These are phyloP conservation scores for Prosapia bicincta DNA, from an alignment of 2,888 invertebrate genomes.

Conservation along the genomic window DNA sequence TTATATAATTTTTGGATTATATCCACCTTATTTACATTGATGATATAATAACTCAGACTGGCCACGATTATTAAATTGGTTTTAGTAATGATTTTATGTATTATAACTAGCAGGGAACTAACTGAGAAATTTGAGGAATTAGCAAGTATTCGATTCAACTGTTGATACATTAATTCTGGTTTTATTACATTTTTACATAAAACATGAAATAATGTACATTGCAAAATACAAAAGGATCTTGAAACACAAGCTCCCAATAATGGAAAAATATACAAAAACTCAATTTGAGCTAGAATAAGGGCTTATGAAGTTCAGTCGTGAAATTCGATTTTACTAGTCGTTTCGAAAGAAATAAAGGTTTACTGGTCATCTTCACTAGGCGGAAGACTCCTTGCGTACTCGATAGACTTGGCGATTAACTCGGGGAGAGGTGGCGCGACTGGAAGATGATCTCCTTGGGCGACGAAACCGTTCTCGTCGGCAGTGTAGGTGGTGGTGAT, in stretches of 20 bases:
- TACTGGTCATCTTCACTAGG: conserved; percentile 9
- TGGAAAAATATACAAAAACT: not conserved
- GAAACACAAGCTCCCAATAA: not conserved
- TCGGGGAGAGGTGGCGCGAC: conserved; percentile 29
- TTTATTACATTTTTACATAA: not conserved
- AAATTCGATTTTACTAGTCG: no score
- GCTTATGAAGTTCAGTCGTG: not conserved
- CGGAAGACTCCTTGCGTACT: conserved; percentile 20
- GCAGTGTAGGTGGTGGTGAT: conserved; percentile 59
- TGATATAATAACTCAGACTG: no score
- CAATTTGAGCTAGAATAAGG: not conserved
- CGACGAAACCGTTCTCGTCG: conserved; percentile 67
- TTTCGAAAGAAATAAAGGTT: not conserved
- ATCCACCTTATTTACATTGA: no score
- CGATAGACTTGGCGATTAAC: conserved; percentile 29
- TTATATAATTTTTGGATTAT: no score
- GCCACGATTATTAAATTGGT: no score
- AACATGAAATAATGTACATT: not conserved
- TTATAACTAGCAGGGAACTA: no score
- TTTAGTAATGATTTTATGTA: no score
- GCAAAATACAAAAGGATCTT: not conserved
- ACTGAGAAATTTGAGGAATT: no score
- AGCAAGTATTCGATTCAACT: no score
- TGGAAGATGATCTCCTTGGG: conserved; percentile 46
- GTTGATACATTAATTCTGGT: not conserved